Evolutionary conservation across 23 tunicate genomes (phyloP).

Genomic region (Phallusia fumigata): DNA sequence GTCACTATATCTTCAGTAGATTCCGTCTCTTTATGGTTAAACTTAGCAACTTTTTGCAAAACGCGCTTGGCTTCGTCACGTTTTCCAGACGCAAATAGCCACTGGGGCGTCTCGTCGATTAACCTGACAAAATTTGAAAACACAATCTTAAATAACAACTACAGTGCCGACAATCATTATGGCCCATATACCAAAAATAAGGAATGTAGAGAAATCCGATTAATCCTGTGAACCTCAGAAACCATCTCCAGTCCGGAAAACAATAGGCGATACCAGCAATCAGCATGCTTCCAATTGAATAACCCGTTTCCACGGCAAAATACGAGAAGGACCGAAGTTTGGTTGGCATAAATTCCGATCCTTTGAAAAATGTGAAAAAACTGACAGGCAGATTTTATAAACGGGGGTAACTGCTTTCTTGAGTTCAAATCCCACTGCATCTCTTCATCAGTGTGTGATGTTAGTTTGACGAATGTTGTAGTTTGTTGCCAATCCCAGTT

Average conservation of each 20-base stretch:
- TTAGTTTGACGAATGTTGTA: too few relatives aligned
- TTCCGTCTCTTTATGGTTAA: not conserved
- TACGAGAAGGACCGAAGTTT: slow-evolving; percentile 3
- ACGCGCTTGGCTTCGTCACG: not conserved
- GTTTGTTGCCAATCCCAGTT: too few relatives aligned
- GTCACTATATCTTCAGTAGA: too few relatives aligned
- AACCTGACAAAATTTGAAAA: not conserved
- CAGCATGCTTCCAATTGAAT: slow-evolving; percentile 15
- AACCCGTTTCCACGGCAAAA: slow-evolving; percentile 2
- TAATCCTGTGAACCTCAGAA: not conserved
- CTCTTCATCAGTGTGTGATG: too few relatives aligned
- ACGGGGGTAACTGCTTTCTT: too few relatives aligned
- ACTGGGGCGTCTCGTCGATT: not conserved
- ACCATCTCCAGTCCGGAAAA: slow-evolving; percentile 16
- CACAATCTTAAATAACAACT: not conserved
- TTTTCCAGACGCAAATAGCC: slow-evolving; percentile 3
- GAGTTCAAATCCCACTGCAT: too few relatives aligned
- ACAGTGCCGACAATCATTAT: too few relatives aligned
- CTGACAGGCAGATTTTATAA: too few relatives aligned
- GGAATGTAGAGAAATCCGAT: slow-evolving; percentile 17
- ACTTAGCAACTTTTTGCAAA: slow-evolving; percentile 11
- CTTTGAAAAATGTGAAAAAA: not conserved
- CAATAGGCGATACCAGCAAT: not conserved
- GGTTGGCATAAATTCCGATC: slow-evolving; percentile 14
- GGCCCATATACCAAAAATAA: not conserved